These are phyloP conservation scores for Venturia canescens DNA, from an alignment of 1,140 invertebrate species.

Conservation along the genomic window DNA sequence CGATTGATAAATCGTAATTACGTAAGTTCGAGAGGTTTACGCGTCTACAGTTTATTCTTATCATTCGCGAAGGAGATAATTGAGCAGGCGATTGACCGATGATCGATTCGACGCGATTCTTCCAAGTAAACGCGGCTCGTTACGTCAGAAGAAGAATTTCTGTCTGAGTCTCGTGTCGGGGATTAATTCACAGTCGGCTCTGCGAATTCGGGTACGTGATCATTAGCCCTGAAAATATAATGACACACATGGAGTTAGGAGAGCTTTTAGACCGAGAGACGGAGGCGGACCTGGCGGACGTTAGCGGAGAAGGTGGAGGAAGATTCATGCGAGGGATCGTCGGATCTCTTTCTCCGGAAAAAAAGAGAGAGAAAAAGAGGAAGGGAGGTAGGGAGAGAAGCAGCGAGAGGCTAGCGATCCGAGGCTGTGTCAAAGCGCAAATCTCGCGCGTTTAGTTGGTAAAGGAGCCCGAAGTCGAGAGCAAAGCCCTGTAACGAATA, in stretches of 20 bases:
- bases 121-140: too few species aligned
- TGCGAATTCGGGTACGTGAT: not conserved
- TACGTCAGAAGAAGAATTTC: too few species aligned
- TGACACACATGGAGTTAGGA: not conserved
- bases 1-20: too few species aligned
- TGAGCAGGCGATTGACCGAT: too few species aligned
- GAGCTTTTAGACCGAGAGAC: not conserved
- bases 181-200: not conserved
- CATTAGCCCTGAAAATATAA: constrained; percentile 29
- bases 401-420: not conserved
- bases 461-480: not conserved
- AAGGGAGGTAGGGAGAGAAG: not conserved
- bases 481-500: constrained; percentile 6
- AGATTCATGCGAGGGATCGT: not conserved
- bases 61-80: too few species aligned
- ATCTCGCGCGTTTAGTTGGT: not conserved
- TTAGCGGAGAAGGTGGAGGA: not conserved
- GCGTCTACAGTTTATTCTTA: too few species aligned
- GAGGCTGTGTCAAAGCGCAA: not conserved
- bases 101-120: too few species aligned
- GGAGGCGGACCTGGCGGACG: not conserved
- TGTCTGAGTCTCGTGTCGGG: too few species aligned
- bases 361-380: not conserved
- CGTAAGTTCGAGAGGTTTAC: too few species aligned
- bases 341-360: not conserved